These are phyloP conservation scores for Tridacna crocea DNA, from an alignment of 2,888 invertebrate genomes.

Conservation along the genomic window DNA sequence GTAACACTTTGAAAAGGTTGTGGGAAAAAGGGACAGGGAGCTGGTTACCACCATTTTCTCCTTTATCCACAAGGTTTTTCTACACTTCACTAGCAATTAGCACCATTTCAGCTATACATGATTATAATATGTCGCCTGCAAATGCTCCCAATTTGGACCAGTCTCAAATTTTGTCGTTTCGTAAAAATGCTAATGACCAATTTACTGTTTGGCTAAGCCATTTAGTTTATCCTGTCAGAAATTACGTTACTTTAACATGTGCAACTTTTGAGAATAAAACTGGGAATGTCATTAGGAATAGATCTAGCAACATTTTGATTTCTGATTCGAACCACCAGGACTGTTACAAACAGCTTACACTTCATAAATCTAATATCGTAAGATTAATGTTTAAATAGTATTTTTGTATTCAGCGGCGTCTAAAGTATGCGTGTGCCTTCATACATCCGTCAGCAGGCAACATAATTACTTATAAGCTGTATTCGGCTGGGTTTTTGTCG, in stretches of 20 bases:
- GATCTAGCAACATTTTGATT: too few relatives aligned
- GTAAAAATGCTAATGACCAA: too few relatives aligned
- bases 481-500: constrained; percentile 28
- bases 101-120: neutral
- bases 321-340: too few relatives aligned
- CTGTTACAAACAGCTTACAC: too few relatives aligned
- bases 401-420: constrained; percentile 54
- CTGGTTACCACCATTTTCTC: neutral
- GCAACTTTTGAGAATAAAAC: too few relatives aligned
- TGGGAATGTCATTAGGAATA: too few relatives aligned
- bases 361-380: constrained; percentile 24
- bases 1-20: neutral
- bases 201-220: too few relatives aligned
- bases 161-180: too few relatives aligned
- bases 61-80: neutral
- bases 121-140: neutral
- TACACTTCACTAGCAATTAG: neutral
- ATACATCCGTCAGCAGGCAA: constrained; percentile 45
- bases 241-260: too few relatives aligned
- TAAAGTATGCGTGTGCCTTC: constrained; percentile 49
- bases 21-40: neutral
- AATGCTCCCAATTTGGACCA: neutral
- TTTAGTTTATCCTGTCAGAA: too few relatives aligned
- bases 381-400: constrained; percentile 45
- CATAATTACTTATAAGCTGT: constrained; percentile 35